Conservation (phyloP, 2,888 invertebrate genomes). For the Minunthozetes semirufus region DNA sequence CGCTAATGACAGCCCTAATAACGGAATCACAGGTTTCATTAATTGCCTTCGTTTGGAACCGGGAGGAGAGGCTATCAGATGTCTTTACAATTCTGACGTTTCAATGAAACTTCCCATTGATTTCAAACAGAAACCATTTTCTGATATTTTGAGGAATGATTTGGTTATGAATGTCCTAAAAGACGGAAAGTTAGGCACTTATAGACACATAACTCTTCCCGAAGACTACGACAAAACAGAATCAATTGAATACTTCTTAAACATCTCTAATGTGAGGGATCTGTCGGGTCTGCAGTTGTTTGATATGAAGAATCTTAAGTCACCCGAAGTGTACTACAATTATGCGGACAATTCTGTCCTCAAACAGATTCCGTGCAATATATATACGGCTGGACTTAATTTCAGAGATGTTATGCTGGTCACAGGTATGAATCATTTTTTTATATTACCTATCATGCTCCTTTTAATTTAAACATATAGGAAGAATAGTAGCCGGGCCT, state of each 20-base stretch:
- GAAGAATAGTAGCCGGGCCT: conserved; percentile 46
- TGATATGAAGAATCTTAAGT: background rate
- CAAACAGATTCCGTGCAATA: conserved; percentile 44
- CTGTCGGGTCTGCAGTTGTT: conserved; percentile 32
- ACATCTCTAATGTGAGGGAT: conserved; percentile 37
- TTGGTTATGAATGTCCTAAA: conserved; percentile 46
- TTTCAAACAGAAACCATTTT: background rate
- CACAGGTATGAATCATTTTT: conserved; percentile 56
- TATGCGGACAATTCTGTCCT: background rate
- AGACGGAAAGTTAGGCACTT: conserved; percentile 57
- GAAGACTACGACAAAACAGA: background rate
- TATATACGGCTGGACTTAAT: conserved; percentile 52
- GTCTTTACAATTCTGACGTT: conserved; percentile 4
- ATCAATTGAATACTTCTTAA: conserved; percentile 22
- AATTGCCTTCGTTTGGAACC: conserved; percentile 82
- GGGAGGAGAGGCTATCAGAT: conserved; percentile 56
- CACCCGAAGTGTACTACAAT: background rate
- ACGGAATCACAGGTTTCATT: conserved; percentile 78
- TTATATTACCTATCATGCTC: no score
- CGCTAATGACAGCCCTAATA: conserved; percentile 56
- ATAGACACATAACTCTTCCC: conserved; percentile 92
- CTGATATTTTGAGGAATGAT: conserved; percentile 34
- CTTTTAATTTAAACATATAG: conserved; percentile 47
- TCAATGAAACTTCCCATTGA: background rate
- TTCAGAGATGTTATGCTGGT: conserved; percentile 78